These are phyloP conservation scores for Genyomyrus donnyi DNA, from an alignment of 2,113 vertebrate genomes.

Conservation along the genomic window DNA sequence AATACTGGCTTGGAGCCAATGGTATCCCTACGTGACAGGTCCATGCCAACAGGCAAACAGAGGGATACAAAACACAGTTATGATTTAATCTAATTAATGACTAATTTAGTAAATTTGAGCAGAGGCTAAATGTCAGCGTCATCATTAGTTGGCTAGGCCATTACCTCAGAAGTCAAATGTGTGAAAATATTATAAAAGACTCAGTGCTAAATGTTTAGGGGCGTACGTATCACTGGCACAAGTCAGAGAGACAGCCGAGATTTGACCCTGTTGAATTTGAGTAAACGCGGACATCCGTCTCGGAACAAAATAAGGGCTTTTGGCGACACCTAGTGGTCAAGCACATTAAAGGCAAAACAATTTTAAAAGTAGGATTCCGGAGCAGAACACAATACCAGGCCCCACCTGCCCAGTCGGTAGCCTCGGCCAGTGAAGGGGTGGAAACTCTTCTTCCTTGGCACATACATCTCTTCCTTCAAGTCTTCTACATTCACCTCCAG, in stretches of 20 bases:
- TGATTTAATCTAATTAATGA: neutral
- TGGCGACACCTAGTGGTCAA: conserved; percentile 55
- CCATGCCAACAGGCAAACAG: neutral
- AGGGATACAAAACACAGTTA: neutral
- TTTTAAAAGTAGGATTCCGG: neutral
- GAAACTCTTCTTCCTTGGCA: conserved; percentile 73
- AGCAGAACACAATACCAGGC: conserved; percentile 18
- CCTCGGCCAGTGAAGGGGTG: conserved; percentile 84
- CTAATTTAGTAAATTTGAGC: neutral
- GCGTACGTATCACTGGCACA: neutral
- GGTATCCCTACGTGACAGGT: neutral
- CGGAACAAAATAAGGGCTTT: conserved; percentile 9
- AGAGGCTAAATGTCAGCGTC: neutral
- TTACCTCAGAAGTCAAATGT: neutral
- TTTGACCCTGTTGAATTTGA: conserved; percentile 9
- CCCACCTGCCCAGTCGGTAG: conserved; percentile 85
- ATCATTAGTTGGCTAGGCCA: neutral
- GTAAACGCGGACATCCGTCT: neutral
- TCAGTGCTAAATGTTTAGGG: neutral
- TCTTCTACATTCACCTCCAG: conserved; percentile 87
- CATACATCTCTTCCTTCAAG: conserved; percentile 75
- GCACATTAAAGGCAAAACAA: conserved; percentile 7
- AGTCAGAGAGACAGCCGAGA: neutral
- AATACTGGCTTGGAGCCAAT: neutral
- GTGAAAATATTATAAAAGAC: neutral